A percentile compares a stretch with the other conserved stretches of the same genome.
Evolutionary conservation across 2,113 vertebrate species (phyloP).

Genomic region (Elgaria multicarinata): DNA sequence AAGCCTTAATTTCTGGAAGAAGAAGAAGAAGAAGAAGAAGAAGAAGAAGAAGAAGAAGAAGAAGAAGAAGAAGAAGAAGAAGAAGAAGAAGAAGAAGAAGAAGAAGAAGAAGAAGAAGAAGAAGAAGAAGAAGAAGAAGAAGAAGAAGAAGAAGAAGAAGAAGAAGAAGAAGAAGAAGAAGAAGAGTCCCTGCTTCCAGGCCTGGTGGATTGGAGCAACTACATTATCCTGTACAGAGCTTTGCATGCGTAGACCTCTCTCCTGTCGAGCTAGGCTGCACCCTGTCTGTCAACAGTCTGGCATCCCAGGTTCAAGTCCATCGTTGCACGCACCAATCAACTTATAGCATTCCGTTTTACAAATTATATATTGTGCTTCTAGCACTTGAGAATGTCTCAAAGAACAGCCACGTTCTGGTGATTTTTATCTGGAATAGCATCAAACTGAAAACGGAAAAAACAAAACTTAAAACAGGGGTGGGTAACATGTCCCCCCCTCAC

Average conservation of each 20-base stretch:
- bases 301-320: rapidly evolving
- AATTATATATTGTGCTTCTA: no score
- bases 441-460: no score
- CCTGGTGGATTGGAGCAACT: not conserved
- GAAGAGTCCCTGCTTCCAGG: not conserved
- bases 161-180: conserved; percentile 36
- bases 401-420: no score
- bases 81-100: conserved; percentile 38
- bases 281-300: not conserved
- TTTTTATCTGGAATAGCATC: no score
- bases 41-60: conserved; percentile 36
- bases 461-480: no score
- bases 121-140: conserved; percentile 40
- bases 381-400: no score
- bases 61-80: conserved; percentile 39
- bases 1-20: conserved; percentile 56
- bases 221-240: conserved; percentile 43
- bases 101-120: conserved; percentile 40
- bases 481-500: no score
- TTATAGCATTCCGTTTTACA: no score
- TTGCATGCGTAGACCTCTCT: not conserved
- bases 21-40: conserved; percentile 12
- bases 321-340: not conserved
- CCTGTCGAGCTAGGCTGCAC: conserved; percentile 8
- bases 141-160: conserved; percentile 40